Base-by-base conservation (phyloP, 2,888 invertebrate species). In the Drosophila eohydei region DNA sequence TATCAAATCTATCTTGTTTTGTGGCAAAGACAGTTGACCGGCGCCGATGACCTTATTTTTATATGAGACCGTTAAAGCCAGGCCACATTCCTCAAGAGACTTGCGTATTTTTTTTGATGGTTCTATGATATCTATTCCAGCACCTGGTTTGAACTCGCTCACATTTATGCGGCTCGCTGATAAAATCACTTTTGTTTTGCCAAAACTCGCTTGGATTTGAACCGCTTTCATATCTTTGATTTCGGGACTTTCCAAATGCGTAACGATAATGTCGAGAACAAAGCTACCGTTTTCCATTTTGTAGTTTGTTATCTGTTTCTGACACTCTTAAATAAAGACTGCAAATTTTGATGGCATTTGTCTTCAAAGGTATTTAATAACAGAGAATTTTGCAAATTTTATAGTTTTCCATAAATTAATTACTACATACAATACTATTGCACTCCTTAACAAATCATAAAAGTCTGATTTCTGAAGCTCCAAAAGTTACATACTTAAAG, bases 81-180 rank as follows among this genome's bases (percentile, higher is more conserved):
- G 63, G 6, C 92, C 92, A 28, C 78, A 80, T 0, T 72, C 71
- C 2, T 71, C 65, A 7, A 92, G 61, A 6, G 65, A 78, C 4
- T 63, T 40, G 0, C 73, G 76, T 12, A 92, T 58, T 0, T 74
- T 78, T 0, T 79, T 78, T 0, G 90, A 81, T 1, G 59, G 21
- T 2, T 71, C 64, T 0, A 38, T 46, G 50, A 92, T 80, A 21
- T 89, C 81, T 21, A 72, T 58, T 16, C 82, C 82, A 5, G 81
- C 55, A 2, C 80, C 80, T 0, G 81, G 28, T n/a, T 86, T 89
- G 30, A 92, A 92, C 2, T 92, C 92, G 2, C 64, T 73, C 0
- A 89, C 81, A 73, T 91, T 91, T 1, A 91, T 91, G 8, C 88
- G 85, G 62, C 89, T 90, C 3, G 77, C 64, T 26, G 90, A 87